These are phyloP conservation scores for Protula sp. DNA, from an alignment of 2,888 invertebrate genomes.

Conservation along the genomic window DNA sequence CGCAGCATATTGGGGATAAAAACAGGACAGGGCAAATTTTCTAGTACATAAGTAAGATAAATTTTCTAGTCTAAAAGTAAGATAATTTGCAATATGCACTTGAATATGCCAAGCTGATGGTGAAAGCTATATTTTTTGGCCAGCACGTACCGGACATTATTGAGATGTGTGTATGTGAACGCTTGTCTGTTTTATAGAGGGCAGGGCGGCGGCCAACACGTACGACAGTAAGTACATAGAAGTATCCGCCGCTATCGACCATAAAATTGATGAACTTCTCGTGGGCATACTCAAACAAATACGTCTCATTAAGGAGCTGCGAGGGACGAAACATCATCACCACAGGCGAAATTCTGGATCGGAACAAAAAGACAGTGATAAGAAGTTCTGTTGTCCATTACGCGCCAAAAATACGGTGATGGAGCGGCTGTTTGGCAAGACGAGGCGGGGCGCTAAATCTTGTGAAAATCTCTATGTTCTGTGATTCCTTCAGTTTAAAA, in stretches of 20 bases:
- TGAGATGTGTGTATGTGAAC: too few relatives aligned
- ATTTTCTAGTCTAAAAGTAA: too few relatives aligned
- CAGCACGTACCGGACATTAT: too few relatives aligned
- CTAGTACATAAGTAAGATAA: too few relatives aligned
- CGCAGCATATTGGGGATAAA: too few relatives aligned
- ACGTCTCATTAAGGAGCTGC: slow-evolving; percentile 59
- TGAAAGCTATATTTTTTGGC: too few relatives aligned
- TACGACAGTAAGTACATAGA: slow-evolving; percentile 91
- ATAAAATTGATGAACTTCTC: slow-evolving; percentile 91
- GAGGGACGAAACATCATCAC: not conserved
- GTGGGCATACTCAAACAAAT: slow-evolving; percentile 90
- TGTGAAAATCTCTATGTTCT: slow-evolving; percentile 21
- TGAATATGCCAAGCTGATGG: too few relatives aligned
- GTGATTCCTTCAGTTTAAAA: too few relatives aligned
- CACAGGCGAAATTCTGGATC: not conserved
- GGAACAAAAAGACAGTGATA: not conserved
- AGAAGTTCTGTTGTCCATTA: not conserved
- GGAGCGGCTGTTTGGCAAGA: not conserved
- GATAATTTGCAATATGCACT: too few relatives aligned
- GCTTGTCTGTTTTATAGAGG: slow-evolving; percentile 67
- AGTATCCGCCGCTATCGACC: slow-evolving; percentile 94
- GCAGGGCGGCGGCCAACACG: slow-evolving; percentile 83
- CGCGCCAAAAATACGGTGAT: not conserved
- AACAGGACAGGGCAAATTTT: too few relatives aligned
- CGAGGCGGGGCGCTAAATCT: slow-evolving; percentile 16